Percentiles rank a stretch among this genome's conserved stretches.
Conservation (phyloP, 2,888 invertebrate species). For the Ceramica pisi region DNA sequence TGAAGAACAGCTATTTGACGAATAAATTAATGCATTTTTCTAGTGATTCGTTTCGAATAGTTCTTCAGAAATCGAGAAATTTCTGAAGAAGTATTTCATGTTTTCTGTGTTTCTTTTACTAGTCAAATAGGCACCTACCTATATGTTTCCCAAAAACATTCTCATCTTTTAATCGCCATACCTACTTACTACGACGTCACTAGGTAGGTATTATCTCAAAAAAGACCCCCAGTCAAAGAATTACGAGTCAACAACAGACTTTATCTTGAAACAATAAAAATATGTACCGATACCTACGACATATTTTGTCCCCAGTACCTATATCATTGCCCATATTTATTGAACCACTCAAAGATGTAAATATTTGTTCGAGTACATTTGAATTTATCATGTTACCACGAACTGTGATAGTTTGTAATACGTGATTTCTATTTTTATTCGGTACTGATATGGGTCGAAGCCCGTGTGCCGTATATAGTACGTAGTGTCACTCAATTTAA, state of each 20-base stretch:
- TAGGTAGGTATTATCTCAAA: slow-evolving; percentile 8
- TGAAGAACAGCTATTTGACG: too few relatives aligned
- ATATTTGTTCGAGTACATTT: slow-evolving; percentile 47
- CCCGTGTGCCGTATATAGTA: neutral
- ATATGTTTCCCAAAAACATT: neutral
- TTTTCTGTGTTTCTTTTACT: neutral
- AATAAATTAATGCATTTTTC: neutral
- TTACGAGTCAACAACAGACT: slow-evolving; percentile 22
- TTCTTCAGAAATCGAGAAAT: neutral
- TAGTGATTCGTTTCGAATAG: neutral
- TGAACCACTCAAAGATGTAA: slow-evolving; percentile 45
- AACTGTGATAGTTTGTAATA: slow-evolving; percentile 40
- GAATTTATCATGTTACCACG: slow-evolving; percentile 51
- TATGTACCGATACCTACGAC: neutral
- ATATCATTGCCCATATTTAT: slow-evolving; percentile 29
- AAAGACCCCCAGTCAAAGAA: slow-evolving; percentile 22
- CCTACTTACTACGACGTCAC: neutral
- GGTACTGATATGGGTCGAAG: slow-evolving; percentile 5
- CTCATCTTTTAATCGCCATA: neutral
- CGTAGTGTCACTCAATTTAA: slow-evolving; percentile 17
- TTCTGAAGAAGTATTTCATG: neutral
- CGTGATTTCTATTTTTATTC: slow-evolving; percentile 42
- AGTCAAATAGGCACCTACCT: neutral
- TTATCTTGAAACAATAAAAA: slow-evolving; percentile 42
- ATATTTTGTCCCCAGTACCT: slow-evolving; percentile 11